Evolutionary conservation across 2,888 invertebrate species (phyloP).

Genomic region (Hypomecis atomaria): DNA sequence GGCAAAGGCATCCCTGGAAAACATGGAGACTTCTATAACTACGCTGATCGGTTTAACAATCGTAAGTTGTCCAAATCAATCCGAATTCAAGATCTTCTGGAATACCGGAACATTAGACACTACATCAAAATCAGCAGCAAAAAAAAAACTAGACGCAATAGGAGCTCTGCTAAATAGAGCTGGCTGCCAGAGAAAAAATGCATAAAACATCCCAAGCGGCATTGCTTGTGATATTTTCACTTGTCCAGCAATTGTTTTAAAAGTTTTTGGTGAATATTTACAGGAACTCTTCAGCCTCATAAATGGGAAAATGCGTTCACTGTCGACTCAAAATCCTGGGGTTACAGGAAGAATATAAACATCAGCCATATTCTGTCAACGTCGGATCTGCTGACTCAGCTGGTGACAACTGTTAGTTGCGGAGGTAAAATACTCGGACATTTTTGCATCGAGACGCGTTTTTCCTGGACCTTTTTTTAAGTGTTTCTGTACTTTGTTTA

Average conservation of each 20-base stretch:
- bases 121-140: too few species aligned
- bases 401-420: slow-evolving; percentile 92
- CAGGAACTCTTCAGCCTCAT: slow-evolving; percentile 80
- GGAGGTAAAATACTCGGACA: slow-evolving; percentile 85
- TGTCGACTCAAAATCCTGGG: slow-evolving; percentile 94
- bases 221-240: too few species aligned
- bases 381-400: slow-evolving; percentile 87
- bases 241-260: too few species aligned
- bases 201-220: too few species aligned
- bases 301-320: slow-evolving; percentile 99
- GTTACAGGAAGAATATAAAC: slow-evolving; percentile 89
- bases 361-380: slow-evolving; percentile 88
- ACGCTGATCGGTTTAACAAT: slow-evolving; percentile 88
- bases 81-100: too few species aligned
- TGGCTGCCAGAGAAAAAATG: too few species aligned
- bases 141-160: too few species aligned
- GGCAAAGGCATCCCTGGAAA: slow-evolving; percentile 90
- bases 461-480: too few species aligned
- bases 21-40: slow-evolving; percentile 96
- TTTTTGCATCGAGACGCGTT: background rate
- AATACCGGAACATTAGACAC: too few species aligned
- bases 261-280: background rate
- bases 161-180: too few species aligned
- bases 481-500: slow-evolving; percentile 38
- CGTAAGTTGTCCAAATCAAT: slow-evolving; percentile 53